Evolutionary conservation across 2,113 vertebrate species (phyloP).

Genomic region (Strix aluco): DNA sequence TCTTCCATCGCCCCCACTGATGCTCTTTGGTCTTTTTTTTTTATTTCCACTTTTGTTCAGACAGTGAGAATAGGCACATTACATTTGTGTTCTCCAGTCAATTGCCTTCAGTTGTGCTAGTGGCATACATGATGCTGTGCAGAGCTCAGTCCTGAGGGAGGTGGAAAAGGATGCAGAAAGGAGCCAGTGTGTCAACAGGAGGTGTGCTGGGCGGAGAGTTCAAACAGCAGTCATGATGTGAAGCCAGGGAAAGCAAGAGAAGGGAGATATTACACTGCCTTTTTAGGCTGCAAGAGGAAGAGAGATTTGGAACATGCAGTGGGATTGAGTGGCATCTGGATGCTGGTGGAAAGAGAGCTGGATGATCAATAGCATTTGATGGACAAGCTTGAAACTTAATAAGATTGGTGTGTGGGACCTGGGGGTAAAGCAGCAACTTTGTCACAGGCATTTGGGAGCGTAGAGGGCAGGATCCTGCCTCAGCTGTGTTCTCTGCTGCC

Average conservation of each 20-base stretch:
- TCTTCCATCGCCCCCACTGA: background rate
- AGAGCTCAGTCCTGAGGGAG: background rate
- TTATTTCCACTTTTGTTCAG: background rate
- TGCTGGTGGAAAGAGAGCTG: background rate
- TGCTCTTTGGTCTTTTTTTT: background rate
- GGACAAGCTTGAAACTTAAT: background rate
- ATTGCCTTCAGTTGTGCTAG: background rate
- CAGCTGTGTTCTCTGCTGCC: background rate
- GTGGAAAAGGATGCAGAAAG: background rate
- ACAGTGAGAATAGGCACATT: background rate
- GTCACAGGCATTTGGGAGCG: background rate
- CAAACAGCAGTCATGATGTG: background rate
- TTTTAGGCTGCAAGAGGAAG: background rate
- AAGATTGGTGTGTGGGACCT: background rate
- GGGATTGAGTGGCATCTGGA: background rate
- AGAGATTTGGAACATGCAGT: background rate
- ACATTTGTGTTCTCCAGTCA: background rate
- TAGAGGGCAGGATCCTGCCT: background rate
- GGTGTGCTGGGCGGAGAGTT: background rate
- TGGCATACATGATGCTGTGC: background rate
- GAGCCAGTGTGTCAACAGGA: background rate
- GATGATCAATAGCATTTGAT: background rate
- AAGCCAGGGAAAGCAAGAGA: background rate
- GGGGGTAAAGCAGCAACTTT: background rate
- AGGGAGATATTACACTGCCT: background rate